These are phyloP conservation scores for Scatophagus argus DNA, from an alignment of 2,113 vertebrate species.

Conservation along the genomic window DNA sequence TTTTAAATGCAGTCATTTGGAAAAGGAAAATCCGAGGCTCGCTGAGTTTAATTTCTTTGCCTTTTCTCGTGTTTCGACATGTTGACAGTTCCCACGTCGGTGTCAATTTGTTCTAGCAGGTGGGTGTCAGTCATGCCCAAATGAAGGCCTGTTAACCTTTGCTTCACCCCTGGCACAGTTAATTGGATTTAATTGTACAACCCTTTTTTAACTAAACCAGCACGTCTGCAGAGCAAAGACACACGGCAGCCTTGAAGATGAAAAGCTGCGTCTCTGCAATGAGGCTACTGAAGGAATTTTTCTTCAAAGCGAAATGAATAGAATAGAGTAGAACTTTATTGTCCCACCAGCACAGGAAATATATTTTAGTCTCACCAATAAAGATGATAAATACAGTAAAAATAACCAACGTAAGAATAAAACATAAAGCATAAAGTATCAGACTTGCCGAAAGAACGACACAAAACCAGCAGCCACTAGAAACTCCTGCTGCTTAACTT, in stretches of 20 bases:
- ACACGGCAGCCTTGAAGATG: neutral
- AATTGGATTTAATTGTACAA: neutral
- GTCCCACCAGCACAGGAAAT: no score
- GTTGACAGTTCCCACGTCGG: neutral
- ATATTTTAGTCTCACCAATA: no score
- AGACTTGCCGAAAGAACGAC: no score
- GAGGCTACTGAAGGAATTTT: neutral
- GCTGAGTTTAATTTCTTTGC: neutral
- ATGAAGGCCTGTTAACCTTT: slow-evolving; percentile 31
- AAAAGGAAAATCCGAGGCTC: neutral
- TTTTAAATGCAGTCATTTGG: slow-evolving; percentile 25
- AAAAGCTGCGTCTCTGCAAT: neutral
- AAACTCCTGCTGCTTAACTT: no score
- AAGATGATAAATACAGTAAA: no score
- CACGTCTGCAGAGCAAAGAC: neutral
- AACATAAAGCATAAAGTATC: no score
- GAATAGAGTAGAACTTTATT: neutral
- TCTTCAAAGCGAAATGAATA: no score
- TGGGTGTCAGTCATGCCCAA: slow-evolving; percentile 19
- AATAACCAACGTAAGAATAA: no score
- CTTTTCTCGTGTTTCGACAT: neutral
- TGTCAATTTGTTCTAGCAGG: neutral
- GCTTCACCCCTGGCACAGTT: neutral
- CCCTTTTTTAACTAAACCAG: neutral
- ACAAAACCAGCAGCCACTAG: no score